These are phyloP conservation scores for Pseudomyrmex concolor DNA, from an alignment of 1,140 invertebrate genomes.

Conservation along the genomic window DNA sequence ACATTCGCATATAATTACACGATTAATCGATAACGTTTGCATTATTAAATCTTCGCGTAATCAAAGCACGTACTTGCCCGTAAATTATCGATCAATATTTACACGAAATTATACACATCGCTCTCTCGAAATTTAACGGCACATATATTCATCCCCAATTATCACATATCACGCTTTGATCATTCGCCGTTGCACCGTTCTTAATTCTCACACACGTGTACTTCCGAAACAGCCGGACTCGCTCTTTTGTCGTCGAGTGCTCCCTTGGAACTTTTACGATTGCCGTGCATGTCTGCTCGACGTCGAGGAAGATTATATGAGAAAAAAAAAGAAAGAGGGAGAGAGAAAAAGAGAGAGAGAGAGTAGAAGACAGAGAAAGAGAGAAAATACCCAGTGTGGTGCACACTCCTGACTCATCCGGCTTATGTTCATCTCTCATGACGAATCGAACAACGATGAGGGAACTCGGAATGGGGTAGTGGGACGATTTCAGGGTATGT, in stretches of 20 bases:
- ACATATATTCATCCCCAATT: conserved; percentile 20
- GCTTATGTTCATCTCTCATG: conserved; percentile 69
- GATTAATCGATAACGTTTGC: too few species aligned
- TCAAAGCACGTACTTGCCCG: neutral
- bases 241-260: conserved; percentile 48
- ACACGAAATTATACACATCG: neutral
- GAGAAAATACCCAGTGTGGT: conserved; percentile 61
- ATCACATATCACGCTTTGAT: conserved; percentile 17
- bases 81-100: neutral
- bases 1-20: too few species aligned
- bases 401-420: conserved; percentile 65
- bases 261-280: conserved; percentile 58
- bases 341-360: neutral
- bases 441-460: conserved; percentile 65
- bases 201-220: conserved; percentile 56
- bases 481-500: conserved; percentile 31
- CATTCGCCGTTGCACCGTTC: neutral
- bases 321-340: conserved; percentile 40
- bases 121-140: conserved; percentile 4
- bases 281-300: conserved; percentile 63
- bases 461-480: conserved; percentile 14
- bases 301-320: conserved; percentile 63
- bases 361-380: neutral
- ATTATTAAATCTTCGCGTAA: neutral
- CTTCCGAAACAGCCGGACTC: conserved; percentile 33